Percentiles rank a stretch among this genome's conserved stretches.
Conservation (phyloP, 2,797 vertebrate species). For the Etheostoma perlongum region DNA sequence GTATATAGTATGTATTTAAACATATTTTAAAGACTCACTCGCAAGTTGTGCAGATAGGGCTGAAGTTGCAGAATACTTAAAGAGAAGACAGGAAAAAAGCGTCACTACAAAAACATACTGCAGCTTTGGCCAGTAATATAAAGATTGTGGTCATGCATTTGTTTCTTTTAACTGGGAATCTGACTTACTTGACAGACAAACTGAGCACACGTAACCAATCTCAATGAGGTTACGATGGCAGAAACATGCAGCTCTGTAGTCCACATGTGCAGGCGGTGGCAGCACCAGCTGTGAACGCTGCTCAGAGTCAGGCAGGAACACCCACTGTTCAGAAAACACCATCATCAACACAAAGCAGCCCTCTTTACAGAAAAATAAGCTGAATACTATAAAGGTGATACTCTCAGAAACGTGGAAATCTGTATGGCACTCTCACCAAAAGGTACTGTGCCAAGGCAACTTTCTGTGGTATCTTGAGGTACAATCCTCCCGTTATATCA, state of each 20-base stretch:
- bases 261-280: constrained; percentile 93
- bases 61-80: constrained; percentile 98
- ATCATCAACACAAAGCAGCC: background rate
- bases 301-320: constrained; percentile 95
- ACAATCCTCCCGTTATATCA: constrained; percentile 97
- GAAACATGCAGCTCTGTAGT: constrained; percentile 98
- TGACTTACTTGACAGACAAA: constrained; percentile 96
- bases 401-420: background rate
- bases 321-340: constrained; percentile 87
- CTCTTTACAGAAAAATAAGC: background rate
- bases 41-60: constrained; percentile 99
- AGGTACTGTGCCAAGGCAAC: constrained; percentile 93
- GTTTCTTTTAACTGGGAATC: background rate
- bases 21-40: constrained; percentile 88
- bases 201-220: constrained; percentile 97
- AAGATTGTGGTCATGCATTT: background rate
- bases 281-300: constrained; percentile 93
- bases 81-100: constrained; percentile 20
- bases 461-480: constrained; percentile 94
- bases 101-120: background rate
- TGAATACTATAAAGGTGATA: background rate
- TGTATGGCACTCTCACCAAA: constrained; percentile 85
- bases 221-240: constrained; percentile 98
- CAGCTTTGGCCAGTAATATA: background rate
- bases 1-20: background rate